Evolutionary conservation across 1,140 invertebrate species (phyloP), one percentile per base, ranked within the genome.

Genomic region (Drosophila murphyi): DNA sequence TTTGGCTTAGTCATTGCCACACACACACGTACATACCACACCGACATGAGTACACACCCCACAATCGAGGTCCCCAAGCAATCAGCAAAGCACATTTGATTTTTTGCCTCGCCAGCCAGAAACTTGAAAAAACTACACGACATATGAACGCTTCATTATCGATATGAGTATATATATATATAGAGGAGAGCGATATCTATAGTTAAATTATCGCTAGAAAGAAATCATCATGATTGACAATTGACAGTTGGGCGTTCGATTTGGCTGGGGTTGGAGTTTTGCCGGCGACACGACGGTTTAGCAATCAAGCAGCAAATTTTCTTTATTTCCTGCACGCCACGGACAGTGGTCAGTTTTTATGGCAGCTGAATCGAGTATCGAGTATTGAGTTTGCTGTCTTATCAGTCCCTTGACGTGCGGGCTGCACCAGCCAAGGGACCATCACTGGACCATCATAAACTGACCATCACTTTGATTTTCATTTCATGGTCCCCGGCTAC

Each of bases 21-120:
- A 47, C 12, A 43, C 29, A 34, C 50, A 34, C 28, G 50, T n/a
- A 10, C 4, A 29, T n/a, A 63, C 20, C 12, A 56, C 12, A 20
- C 55, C 32, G 29, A 48, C 6, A 34, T 5, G 50, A 5, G 20
- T 6, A 37, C 34, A 68, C 34, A 48, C 20, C 34, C 7, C 34
- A 51, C 56, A 34, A n/a, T 61, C 34, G 50, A 73, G 55, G 79
- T 87, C 82, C 82, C 82, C 69, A 87, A 87, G 83, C 82, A 87
- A 87, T 87, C 82, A 87, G 82, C 60, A 67, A 71, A 86, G 72
- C 85, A 86, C 82, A 87, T 86, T 86, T 86, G 83, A 87, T 88
- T 87, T 87, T 87, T 87, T 87, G 76, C 61, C 65, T 51, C 56
- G 59, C 45, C 59, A 63, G 72, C 60, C 35, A 74, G 43, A 78